A percentile compares a stretch with the other conserved stretches of the same genome.
phyloP scores from a whole-genome alignment of 2,113 vertebrate species.

The Notothenia rossii region DNA sequence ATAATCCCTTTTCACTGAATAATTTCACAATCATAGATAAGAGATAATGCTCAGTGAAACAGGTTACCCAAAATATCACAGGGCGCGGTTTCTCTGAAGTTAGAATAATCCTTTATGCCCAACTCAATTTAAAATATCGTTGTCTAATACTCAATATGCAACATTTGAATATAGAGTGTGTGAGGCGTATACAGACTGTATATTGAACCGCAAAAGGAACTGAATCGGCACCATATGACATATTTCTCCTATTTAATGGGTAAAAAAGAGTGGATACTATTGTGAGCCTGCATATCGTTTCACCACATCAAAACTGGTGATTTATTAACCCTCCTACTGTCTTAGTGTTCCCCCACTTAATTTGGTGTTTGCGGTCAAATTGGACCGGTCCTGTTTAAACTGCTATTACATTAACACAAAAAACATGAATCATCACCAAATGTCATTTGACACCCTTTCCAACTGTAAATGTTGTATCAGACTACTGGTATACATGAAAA shows the following conservation, averaged over 20 bases:
- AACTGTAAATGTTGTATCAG: too few species aligned
- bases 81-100: constrained; percentile 17
- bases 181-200: constrained; percentile 20
- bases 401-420: too few species aligned
- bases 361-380: too few species aligned
- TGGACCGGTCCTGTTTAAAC: too few species aligned
- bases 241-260: background rate
- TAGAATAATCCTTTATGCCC: constrained; percentile 64
- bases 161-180: constrained; percentile 36
- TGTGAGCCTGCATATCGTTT: background rate
- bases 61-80: constrained; percentile 55
- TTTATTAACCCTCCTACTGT: background rate
- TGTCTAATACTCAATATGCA: constrained; percentile 44
- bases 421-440: too few species aligned
- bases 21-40: constrained; percentile 65
- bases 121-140: constrained; percentile 57
- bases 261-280: background rate
- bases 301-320: background rate
- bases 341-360: too few species aligned
- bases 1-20: constrained; percentile 72
- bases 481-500: too few species aligned
- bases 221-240: background rate
- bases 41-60: constrained; percentile 63
- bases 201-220: constrained; percentile 17
- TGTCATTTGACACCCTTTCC: too few species aligned